Base-by-base conservation (phyloP, 2,888 invertebrate genomes). In the Tetropium fuscum region DNA sequence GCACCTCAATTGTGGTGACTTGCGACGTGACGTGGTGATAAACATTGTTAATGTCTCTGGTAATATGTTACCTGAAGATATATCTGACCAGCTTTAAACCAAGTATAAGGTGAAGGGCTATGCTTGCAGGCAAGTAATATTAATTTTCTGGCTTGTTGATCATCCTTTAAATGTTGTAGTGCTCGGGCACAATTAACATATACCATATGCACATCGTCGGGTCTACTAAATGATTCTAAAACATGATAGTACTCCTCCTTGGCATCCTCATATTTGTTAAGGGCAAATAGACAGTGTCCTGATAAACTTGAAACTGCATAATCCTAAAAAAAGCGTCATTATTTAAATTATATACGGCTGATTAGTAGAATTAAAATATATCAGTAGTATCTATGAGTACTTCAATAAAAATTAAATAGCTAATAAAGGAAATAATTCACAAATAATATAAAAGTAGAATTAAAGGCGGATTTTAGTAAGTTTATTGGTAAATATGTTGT, bases 101-200 rank as follows among this genome's bases (percentile, higher is more conserved):
- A 82, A 1, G 78, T 74, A 45, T 76, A 77, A 2, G 82, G 78
- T 0, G 81, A 78, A 3, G 80, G 78, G 44, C 73, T 71, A 43
- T 70, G 60, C 63, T 81, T 80, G 58, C 80, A 79, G 4, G 80
- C 77, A 7, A 73, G 56, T 16, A 81, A 63, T 6, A 81, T 58
- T 3, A 77, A 56, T 63, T 78, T 76, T 55, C 79, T 71, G n/a
- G 81, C 78, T 41, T 69, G 66, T 49, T 79, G 76, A 34, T 68
- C 56, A 15, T 79, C 66, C 1, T 74, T 74, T 6, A 71, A 55
- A 40, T 60, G 61, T 48, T 74, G 73, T 45, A 71, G 70, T 40
- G 73, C 67, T 10, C 73, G 58, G 0, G 78, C 75, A 40, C 72
- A 69, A 56, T 79, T 75, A 7, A 81, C 40, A 49, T 77, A 79